Percentiles rank a stretch among this genome's conserved stretches.
Evolutionary conservation across 2,113 vertebrate genomes (phyloP).

Genomic region (Dipodomys merriami): DNA sequence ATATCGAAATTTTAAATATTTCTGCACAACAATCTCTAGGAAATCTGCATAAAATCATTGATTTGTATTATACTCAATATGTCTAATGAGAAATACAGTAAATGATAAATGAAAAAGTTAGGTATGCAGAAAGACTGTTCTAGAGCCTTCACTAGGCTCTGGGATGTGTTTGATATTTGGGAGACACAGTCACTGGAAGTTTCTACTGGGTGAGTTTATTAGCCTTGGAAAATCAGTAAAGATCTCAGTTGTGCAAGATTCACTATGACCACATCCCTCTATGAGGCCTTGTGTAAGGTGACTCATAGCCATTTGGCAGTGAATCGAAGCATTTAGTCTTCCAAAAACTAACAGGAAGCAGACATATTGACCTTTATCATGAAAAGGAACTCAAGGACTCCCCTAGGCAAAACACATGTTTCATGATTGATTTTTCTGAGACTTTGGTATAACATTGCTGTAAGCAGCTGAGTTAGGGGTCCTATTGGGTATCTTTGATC

Average conservation of each 20-base stretch:
- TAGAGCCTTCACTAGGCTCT: background rate
- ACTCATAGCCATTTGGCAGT: rapidly evolving
- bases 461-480: background rate
- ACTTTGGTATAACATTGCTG: background rate
- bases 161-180: background rate
- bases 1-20: no score
- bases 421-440: background rate
- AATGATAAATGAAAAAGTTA: background rate
- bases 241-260: background rate
- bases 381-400: background rate
- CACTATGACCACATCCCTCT: background rate
- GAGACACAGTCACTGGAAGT: no score
- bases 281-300: background rate
- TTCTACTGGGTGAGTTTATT: background rate
- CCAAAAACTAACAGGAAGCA: background rate
- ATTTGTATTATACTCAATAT: background rate
- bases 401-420: background rate
- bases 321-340: background rate
- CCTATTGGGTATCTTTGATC: background rate
- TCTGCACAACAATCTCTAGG: no score
- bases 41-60: no score
- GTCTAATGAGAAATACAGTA: background rate
- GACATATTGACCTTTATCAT: background rate
- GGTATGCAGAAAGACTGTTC: background rate
- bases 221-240: background rate